Conservation (phyloP, 2,888 invertebrate species). For the Melinopterus prodromus region DNA sequence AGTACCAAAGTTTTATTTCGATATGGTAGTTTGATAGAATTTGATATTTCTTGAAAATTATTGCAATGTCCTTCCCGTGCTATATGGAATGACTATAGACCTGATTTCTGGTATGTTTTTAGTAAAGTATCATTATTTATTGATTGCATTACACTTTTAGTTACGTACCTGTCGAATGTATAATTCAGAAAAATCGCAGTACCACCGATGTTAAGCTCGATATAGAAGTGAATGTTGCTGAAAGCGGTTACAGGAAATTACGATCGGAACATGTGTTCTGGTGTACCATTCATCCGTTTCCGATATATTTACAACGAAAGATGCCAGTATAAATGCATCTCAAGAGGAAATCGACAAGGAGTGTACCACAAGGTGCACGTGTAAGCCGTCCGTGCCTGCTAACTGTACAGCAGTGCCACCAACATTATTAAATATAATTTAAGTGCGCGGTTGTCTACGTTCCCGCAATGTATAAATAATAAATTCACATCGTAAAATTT, state of each 20-base stretch:
- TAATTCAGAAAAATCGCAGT: neutral
- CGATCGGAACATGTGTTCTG: neutral
- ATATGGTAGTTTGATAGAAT: too few species aligned
- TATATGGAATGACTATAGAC: too few species aligned
- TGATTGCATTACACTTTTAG: neutral
- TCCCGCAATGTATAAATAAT: conserved; percentile 25
- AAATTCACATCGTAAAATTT: conserved; percentile 10
- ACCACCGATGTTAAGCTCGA: neutral
- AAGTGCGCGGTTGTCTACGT: conserved; percentile 12
- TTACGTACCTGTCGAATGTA: neutral
- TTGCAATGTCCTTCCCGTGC: too few species aligned
- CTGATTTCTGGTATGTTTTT: too few species aligned
- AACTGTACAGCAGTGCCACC: conserved; percentile 16
- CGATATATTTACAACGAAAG: neutral
- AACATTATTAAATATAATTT: conserved; percentile 25
- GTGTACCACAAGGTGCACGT: conserved; percentile 4
- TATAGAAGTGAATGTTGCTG: neutral
- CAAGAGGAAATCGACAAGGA: neutral
- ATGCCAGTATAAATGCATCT: neutral
- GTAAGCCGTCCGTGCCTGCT: conserved; percentile 10
- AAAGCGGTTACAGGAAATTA: neutral
- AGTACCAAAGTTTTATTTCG: too few species aligned
- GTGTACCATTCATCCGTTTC: neutral
- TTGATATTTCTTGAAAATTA: too few species aligned
- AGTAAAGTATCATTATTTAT: too few species aligned